Evolutionary conservation across 2,888 invertebrate species (phyloP), one percentile per base, ranked within the genome.

Genomic region (Parnassius smintheus): DNA sequence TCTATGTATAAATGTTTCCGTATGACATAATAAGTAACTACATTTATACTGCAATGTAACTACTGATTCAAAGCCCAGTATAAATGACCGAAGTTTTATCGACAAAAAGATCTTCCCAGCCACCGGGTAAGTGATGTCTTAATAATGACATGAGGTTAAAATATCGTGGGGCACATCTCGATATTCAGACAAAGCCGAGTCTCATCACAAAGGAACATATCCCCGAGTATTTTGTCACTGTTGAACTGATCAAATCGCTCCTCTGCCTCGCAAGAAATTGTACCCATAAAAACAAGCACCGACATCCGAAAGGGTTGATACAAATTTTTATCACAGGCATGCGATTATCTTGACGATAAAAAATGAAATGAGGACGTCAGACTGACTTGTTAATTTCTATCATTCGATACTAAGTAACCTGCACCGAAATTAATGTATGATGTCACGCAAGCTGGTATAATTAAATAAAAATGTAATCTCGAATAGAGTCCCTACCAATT

Each of bases 91-190:
- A 82, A 81, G 77, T 81, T 72, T 86, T 84, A 90, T 91, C 90
- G 72, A 68, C 68, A 68, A 75, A 67, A 72, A 72, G 76, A 89
- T 89, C 90, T 85, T 75, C 72, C 68, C 76, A 84, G 88, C 91
- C 90, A 91, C 89, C 88, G 89, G 83, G 87, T 85, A 90, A 86
- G 88, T 88, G 89, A 91, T 86, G 89, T 91, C 90, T 90, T 89
- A 88, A 91, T 90, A 90, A 88, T 89, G 87, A 89, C 88, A 82
- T 72, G 82, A 85, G 83, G 82, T 82, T 83, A 81, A 82, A 88
- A 88, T 88, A 88, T 91, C 90, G 83, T 81, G 83, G 81, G 86
- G 85, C 76, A 80, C 80, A 91, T 91, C 89, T 86, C 75, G 75
- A 74, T 73, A 74, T 76, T 79, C 75, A 72, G 73, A 83, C 81